Percentiles rank a stretch among this genome's conserved stretches.
phyloP scores from a whole-genome alignment of 2,888 invertebrate species.

The Drosophila suboccidentalis region DNA sequence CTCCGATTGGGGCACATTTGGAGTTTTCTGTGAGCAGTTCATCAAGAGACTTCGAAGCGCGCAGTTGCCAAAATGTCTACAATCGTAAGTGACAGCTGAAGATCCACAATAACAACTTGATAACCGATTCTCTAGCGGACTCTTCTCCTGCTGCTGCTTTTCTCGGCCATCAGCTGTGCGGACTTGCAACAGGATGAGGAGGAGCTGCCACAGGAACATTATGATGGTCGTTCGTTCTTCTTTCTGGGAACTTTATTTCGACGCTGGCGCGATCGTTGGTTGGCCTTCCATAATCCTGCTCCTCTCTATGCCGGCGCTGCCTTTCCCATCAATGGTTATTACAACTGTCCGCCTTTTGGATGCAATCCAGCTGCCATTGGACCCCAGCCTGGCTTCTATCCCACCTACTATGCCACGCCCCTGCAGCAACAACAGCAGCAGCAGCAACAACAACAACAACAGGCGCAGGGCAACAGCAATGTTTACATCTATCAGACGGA shows the following conservation, averaged over 20 bases:
- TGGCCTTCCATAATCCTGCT: slow-evolving; percentile 55
- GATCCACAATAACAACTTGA: background rate
- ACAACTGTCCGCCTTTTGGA: slow-evolving; percentile 69
- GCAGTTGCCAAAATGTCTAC: slow-evolving; percentile 58
- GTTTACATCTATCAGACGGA: slow-evolving; percentile 72
- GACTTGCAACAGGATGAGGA: slow-evolving; percentile 26
- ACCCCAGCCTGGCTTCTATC: slow-evolving; percentile 61
- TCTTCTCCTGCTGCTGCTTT: slow-evolving; percentile 42
- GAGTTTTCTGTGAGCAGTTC: slow-evolving; percentile 45
- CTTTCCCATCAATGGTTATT: slow-evolving; percentile 62
- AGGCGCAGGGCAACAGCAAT: slow-evolving; percentile 73
- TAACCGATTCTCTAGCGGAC: slow-evolving; percentile 11
- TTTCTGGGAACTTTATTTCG: slow-evolving; percentile 73
- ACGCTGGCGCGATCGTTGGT: slow-evolving; percentile 77
- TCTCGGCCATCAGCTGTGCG: slow-evolving; percentile 23
- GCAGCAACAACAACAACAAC: slow-evolving; percentile 58
- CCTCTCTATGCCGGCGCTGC: slow-evolving; percentile 71
- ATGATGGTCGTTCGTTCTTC: slow-evolving; percentile 72
- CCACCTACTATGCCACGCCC: slow-evolving; percentile 46
- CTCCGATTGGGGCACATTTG: slow-evolving; percentile 1
- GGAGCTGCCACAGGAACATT: slow-evolving; percentile 29
- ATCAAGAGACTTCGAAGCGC: slow-evolving; percentile 33
- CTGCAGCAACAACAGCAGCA: slow-evolving; percentile 49
- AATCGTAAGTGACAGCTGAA: slow-evolving; percentile 31
- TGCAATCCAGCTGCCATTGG: slow-evolving; percentile 62